These are phyloP conservation scores for Bolborhynchus lineola DNA, from an alignment of 2,113 vertebrate species.

Conservation along the genomic window DNA sequence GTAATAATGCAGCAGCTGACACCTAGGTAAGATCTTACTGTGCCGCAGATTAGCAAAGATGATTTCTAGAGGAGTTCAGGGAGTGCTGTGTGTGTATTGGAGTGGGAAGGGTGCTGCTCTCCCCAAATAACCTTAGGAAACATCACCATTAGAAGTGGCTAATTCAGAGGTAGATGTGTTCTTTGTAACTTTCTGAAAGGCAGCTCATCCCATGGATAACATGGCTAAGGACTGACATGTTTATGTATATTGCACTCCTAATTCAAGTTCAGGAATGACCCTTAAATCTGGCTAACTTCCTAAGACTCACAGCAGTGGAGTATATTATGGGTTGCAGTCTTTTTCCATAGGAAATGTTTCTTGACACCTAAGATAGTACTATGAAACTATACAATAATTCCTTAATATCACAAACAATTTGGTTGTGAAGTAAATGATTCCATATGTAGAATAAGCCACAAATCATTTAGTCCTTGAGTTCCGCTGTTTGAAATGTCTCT, in stretches of 20 bases:
- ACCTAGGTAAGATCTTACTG: not conserved
- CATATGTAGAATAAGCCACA: not conserved
- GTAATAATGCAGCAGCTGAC: not conserved
- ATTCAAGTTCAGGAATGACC: not conserved
- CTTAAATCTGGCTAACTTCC: not conserved
- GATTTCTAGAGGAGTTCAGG: not conserved
- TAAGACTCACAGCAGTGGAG: not conserved
- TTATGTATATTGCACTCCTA: not conserved
- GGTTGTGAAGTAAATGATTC: not conserved
- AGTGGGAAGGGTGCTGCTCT: not conserved
- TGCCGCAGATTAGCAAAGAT: not conserved
- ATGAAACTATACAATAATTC: not conserved
- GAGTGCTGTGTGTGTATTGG: not conserved
- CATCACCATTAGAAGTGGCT: not conserved
- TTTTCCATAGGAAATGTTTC: not conserved
- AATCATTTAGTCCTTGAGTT: not conserved
- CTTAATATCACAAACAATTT: not conserved
- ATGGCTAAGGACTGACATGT: not conserved
- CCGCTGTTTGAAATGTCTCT: not conserved
- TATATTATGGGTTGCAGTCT: not conserved
- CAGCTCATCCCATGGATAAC: not conserved
- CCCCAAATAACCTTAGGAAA: not conserved
- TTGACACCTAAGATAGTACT: not conserved
- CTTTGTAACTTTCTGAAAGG: not conserved
- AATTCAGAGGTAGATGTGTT: not conserved